These are phyloP conservation scores for Drosophila rellima DNA, from an alignment of 2,888 invertebrate genomes.

Conservation along the genomic window DNA sequence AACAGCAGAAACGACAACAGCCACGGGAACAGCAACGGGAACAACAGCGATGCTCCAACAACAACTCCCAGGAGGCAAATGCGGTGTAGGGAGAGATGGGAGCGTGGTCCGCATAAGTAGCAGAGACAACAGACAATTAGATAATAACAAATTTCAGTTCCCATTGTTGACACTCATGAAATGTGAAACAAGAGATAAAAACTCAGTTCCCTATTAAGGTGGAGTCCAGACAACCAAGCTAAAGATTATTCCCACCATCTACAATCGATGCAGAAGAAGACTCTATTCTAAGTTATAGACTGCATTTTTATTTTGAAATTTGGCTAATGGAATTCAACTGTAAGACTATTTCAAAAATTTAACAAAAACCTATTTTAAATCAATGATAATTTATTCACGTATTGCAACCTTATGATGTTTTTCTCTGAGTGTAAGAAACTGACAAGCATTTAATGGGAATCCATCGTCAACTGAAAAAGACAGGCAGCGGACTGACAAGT, in stretches of 20 bases:
- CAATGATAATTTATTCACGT: not conserved
- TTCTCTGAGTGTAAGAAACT: constrained; percentile 11
- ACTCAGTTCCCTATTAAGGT: constrained; percentile 33
- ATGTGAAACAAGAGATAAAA: constrained; percentile 43
- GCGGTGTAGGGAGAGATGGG: constrained; percentile 24
- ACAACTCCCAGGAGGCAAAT: constrained; percentile 44
- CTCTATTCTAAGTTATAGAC: not conserved
- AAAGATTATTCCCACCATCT: not conserved
- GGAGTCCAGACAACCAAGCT: not conserved
- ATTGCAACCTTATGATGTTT: not conserved
- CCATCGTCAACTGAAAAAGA: constrained; percentile 8
- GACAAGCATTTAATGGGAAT: constrained; percentile 5
- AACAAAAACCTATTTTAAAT: not conserved
- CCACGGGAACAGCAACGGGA: not conserved
- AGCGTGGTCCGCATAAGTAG: constrained; percentile 17
- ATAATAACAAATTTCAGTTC: constrained; percentile 62
- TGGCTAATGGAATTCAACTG: not conserved
- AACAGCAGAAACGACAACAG: not conserved
- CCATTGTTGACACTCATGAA: constrained; percentile 54
- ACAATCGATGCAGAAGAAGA: not conserved
- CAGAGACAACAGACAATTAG: constrained; percentile 56
- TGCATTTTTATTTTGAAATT: too few relatives aligned
- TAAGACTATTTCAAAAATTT: not conserved
- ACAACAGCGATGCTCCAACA: not conserved
- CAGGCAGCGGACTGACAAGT: constrained; percentile 33